Evolutionary conservation across 2,888 invertebrate genomes (phyloP), one percentile per base, ranked within the genome.

Genomic region (Volucella inanis): DNA sequence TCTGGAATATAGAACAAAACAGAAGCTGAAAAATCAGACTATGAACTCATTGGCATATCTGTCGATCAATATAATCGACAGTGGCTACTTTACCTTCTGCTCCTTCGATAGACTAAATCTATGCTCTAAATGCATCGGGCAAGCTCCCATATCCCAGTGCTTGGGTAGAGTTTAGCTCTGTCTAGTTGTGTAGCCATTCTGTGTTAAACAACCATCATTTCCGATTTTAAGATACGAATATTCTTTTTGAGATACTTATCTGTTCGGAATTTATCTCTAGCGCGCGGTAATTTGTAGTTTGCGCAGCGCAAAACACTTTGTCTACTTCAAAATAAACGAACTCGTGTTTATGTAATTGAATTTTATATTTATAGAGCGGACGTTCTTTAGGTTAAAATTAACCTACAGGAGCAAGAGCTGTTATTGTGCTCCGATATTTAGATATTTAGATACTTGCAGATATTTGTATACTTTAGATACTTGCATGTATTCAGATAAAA

Each of bases 271-370:
- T 6, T 76, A 11, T 52, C 43, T 61, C 52, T 55, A 62, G 68
- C 41, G 68, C 59, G 39, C 47, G 55, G 79, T 84, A 80, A 84
- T 84, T 84, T 84, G 84, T 84, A 80, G 70, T 76, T 84, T 84
- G 71, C 75, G 49, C 77, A 41, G 68, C 49, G 45, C 57, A n/a
- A 59, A 74, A 79, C 64, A 70, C 57, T 70, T 71, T 31, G 52
- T 45, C 18, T 57, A 55, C 54, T 76, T 62, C 18, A 31, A 70
- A 65, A 75, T 67, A 80, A 84, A 80, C 75, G 41, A 79, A 79
- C 49, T 70, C 45, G 54, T 80, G 80, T 84, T 84, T 84, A 80
- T 80, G 84, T 84, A 84, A 84, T 75, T 67, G 79, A 74, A 68
- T 38, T 70, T 84, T 84, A 76, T 80, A 80, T 84, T 31, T 31